These are phyloP conservation scores for Notamacropus eugenii DNA, from an alignment of 2,797 vertebrate species.

Conservation along the genomic window DNA sequence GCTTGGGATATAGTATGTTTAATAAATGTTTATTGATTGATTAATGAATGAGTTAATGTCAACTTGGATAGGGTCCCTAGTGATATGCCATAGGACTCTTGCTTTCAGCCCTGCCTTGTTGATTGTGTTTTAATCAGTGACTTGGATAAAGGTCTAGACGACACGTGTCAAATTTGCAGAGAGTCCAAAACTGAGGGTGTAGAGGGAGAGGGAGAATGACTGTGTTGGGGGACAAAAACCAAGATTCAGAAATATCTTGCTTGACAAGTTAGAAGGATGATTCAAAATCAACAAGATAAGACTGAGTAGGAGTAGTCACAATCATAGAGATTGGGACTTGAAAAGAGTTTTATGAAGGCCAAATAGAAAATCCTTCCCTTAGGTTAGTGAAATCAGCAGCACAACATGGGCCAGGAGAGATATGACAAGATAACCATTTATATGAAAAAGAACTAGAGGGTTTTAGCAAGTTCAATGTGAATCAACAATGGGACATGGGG, in stretches of 20 bases:
- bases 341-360: neutral
- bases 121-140: neutral
- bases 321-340: neutral
- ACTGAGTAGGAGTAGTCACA: neutral
- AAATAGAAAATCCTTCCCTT: neutral
- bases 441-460: conserved; percentile 34
- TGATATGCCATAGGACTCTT: neutral
- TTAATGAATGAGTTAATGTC: neutral
- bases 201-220: neutral
- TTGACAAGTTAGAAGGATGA: neutral
- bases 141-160: neutral
- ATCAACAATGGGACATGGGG: neutral
- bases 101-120: neutral
- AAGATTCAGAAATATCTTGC: neutral
- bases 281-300: neutral
- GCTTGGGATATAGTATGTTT: neutral
- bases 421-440: neutral
- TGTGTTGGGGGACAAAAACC: neutral
- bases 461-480: conserved; percentile 25
- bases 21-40: neutral
- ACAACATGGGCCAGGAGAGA: neutral
- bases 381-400: neutral
- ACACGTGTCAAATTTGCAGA: neutral
- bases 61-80: neutral
- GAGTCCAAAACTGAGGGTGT: neutral